Evolutionary conservation across 2,113 vertebrate genomes (phyloP), one percentile per base, ranked within the genome.

Genomic region (Pollachius pollachius): DNA sequence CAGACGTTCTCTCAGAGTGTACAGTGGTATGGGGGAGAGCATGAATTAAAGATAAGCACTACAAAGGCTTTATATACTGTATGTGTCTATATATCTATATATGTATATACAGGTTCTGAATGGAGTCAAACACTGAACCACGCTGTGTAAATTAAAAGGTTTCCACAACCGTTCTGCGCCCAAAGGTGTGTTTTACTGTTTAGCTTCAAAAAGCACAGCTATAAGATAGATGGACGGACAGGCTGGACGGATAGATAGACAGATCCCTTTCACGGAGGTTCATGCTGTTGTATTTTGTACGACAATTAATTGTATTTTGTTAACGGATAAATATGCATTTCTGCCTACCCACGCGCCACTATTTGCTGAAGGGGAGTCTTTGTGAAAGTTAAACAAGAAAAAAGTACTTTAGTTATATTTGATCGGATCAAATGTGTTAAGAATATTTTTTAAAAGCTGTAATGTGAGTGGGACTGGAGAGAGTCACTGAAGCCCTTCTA

Each of bases 1-100:
- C 52, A 72, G 75, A 73, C 78, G 65, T 62, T 75, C 70, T 80
- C 61, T 71, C 69, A 68, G 61, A 85, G 72, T 64, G 74, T 76
- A 66, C 64, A 74, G 71, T 71, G 69, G 78, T 67, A 54, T 58
- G 54, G 70, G 37, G 68, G 37, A 77, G 30, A 63, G 30, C 64
- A 71, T 89, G 72, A 87, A 88, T 88, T 84, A 89, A 87, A 74
- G 60, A 89, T 81, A n/a, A 73, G 19, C 25, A 84, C 68, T 79
- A 81, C 79, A 85, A 86, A 83, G 81, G 64, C 52, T 69, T 83
- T 19, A 8, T 83, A 80, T 66, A 81, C 16, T 58, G 15, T 58
- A n/a, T 58, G 16, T 18, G 15, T 18, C 3, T 60, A 1, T 60
- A 21, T 60, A 3, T 21, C 1, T 23, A 23, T 58, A 4, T 25